Base-by-base conservation (phyloP, 2,113 vertebrate genomes). In the Dipodomys merriami region DNA sequence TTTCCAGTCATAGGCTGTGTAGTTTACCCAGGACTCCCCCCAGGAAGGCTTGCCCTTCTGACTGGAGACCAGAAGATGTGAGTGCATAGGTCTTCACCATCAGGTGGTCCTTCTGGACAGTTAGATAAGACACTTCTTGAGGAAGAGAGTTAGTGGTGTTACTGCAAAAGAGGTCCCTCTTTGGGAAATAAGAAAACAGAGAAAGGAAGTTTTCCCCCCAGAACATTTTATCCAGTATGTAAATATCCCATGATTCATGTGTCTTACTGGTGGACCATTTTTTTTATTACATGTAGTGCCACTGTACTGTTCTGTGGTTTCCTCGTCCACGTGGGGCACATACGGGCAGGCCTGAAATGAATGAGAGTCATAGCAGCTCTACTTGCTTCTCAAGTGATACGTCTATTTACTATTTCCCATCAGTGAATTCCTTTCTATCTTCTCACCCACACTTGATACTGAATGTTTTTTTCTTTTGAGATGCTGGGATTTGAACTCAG, bases 311-410 rank as follows among this genome's bases (percentile, higher is more conserved):
- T 22, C 64, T 62, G 1, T 23, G 49, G 19, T 80, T 8, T 68
- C 13, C 60, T n/a, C 1, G 16, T n/a, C 60, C 30, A 20, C 3
- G 1, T 10, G 19, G 46, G 11, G 12, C 35, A 3, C 39, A 5
- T 5, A 5, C 11, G 11, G 11, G 23, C 12, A 33, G 39, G 22
- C 13, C 0, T 12, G 7, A 60, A 30, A 18, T 57, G 25, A 18
- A 1, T 2, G 49, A 33, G 62, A 62, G 7, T 65, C 39, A 0
- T 1, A 15, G 64, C 18, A 4, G 3, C 0, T 13, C 18, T 57
- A 0, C 69, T 27, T 6, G 25, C 73, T 49, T 15, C 39, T 53
- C 18, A 2, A 10, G 39, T 19, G 1, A 30, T 22, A 29, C 18
- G 23, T 18, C 53, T 4, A 35, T n/a, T 73, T 77, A 15, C 27